phyloP scores from a whole-genome alignment of 2,113 vertebrate species.

The Cranoglanis bouderius region DNA sequence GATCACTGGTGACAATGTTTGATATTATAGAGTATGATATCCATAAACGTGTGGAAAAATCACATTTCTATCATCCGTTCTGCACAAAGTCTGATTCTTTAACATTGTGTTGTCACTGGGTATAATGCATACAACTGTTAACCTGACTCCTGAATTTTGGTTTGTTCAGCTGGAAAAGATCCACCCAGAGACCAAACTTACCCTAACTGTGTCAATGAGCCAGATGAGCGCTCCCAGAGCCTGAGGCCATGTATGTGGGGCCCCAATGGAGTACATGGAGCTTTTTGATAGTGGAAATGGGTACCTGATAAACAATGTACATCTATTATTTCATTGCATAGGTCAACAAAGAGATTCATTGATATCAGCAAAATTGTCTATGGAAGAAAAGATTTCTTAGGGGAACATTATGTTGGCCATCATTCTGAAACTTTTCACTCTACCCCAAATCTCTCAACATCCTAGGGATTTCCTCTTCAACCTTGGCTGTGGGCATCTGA shows the following conservation, averaged over 20 bases:
- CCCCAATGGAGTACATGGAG: conserved; percentile 96
- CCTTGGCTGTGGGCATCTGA: conserved; percentile 85
- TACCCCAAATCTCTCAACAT: conserved; percentile 89
- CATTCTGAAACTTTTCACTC: conserved; percentile 36
- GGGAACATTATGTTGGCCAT: background rate
- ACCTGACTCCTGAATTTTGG: background rate
- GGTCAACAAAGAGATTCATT: background rate
- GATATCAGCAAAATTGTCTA: background rate
- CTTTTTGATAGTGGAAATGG: conserved; percentile 91
- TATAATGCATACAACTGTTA: background rate
- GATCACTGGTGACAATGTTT: background rate
- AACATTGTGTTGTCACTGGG: background rate
- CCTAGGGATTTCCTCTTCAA: conserved; percentile 93
- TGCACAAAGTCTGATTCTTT: background rate
- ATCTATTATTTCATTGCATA: background rate
- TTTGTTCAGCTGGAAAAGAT: background rate
- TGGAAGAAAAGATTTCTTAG: background rate
- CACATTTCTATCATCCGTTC: background rate
- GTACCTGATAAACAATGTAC: conserved; percentile 73
- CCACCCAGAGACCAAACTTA: conserved; percentile 59
- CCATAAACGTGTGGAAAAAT: background rate
- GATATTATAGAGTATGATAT: background rate
- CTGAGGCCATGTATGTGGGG: conserved; percentile 96
- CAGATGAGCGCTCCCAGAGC: conserved; percentile 89
- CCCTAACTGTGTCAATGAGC: conserved; percentile 91